Conservation (phyloP, 2,797 vertebrate genomes). For the Epinephelus coioides region DNA sequence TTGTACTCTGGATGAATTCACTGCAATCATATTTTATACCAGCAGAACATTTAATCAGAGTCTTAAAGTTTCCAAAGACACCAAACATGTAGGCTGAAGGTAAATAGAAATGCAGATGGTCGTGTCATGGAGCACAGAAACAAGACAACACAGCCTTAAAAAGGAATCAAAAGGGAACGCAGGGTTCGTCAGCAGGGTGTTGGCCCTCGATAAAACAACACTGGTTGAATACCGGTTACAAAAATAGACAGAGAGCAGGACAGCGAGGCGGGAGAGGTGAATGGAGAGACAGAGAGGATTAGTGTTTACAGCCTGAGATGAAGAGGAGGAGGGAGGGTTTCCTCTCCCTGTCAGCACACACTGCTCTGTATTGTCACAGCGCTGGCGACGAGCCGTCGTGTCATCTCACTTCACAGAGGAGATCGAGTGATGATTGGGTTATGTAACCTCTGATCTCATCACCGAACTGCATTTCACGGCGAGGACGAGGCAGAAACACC, state of each 20-base stretch:
- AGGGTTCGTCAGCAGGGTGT: not conserved
- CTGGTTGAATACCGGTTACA: conserved; percentile 4
- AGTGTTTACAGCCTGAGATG: conserved; percentile 9
- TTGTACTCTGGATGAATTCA: too few relatives aligned
- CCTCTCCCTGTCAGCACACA: conserved; percentile 14
- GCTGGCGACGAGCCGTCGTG: conserved; percentile 1
- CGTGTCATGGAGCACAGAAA: not conserved
- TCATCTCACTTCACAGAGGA: conserved; percentile 4
- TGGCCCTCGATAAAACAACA: not conserved
- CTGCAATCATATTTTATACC: too few relatives aligned
- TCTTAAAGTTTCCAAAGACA: too few relatives aligned
- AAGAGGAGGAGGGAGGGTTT: conserved; percentile 16
- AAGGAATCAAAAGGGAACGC: not conserved
- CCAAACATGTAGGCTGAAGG: not conserved
- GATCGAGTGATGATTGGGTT: conserved; percentile 7
- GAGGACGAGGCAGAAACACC: conserved; percentile 1
- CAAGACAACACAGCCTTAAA: not conserved
- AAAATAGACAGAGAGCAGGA: conserved; percentile 14
- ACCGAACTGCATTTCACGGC: not conserved
- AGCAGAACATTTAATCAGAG: too few relatives aligned
- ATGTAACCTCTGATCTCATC: conserved; percentile 34
- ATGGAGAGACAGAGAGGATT: conserved; percentile 20
- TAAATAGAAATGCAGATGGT: not conserved
- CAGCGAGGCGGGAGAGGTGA: conserved; percentile 11
- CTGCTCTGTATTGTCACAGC: not conserved